Conservation (phyloP, 2,797 vertebrate genomes). For the Notamacropus eugenii region DNA sequence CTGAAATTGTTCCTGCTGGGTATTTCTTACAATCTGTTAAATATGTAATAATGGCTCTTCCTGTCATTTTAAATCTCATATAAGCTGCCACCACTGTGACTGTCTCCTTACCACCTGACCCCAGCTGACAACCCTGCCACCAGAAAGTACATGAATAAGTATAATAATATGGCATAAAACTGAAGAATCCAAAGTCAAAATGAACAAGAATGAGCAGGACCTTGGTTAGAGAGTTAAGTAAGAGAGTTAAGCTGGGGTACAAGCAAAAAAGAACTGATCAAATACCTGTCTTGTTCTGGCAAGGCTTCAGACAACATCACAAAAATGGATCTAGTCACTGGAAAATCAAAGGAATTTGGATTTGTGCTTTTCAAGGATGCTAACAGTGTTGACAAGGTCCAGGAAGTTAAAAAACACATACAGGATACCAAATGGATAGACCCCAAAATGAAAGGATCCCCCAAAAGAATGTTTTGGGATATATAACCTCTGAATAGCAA, state of each 20-base stretch:
- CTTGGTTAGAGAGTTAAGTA: neutral
- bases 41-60: neutral
- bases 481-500: neutral
- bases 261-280: neutral
- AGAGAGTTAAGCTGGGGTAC: neutral
- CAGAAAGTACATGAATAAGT: neutral
- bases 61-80: neutral
- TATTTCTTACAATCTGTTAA: neutral
- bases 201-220: neutral
- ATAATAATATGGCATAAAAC: neutral
- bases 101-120: neutral
- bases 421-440: neutral
- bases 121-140: neutral
- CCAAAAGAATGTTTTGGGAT: neutral
- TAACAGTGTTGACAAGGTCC: neutral
- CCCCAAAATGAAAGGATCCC: neutral
- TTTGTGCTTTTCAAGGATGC: neutral
- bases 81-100: neutral
- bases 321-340: neutral
- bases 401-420: conserved; percentile 9
- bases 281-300: neutral
- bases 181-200: neutral
- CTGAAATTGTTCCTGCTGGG: neutral
- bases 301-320: neutral
- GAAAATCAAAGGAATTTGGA: neutral